Conservation (phyloP, 1,140 invertebrate species). For the Drosophila sucinea region DNA sequence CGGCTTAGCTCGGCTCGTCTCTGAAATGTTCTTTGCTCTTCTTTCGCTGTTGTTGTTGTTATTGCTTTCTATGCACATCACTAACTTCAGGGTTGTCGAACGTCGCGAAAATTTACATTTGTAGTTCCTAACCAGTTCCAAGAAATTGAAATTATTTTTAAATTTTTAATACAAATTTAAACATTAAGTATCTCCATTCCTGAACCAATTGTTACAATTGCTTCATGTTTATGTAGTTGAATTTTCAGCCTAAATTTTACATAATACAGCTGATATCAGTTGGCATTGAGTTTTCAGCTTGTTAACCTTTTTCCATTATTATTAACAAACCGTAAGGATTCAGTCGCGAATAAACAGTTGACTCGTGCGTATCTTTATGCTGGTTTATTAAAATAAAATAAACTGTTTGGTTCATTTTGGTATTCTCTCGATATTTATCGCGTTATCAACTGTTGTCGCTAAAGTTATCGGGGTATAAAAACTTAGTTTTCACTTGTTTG, state of each 20-base stretch:
- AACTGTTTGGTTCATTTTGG: not conserved
- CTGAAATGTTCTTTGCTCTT: constrained; percentile 4
- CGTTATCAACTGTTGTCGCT: not conserved
- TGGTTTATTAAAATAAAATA: not conserved
- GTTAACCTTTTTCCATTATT: too few species aligned
- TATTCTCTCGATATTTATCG: not conserved
- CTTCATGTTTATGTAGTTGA: too few species aligned
- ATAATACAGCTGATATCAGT: not conserved
- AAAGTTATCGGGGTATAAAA: not conserved
- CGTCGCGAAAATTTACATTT: not conserved
- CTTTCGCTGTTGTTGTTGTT: constrained; percentile 1
- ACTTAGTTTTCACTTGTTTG: not conserved
- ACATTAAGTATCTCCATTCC: too few species aligned
- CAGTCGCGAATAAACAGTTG: not conserved
- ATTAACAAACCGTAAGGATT: not conserved
- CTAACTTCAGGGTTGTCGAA: not conserved
- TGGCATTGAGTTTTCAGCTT: not conserved
- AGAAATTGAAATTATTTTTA: too few species aligned
- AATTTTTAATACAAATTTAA: too few species aligned
- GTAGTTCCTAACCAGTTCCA: not conserved
- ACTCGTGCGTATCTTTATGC: not conserved
- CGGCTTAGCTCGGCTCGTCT: constrained; percentile 1
- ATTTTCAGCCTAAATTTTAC: too few species aligned
- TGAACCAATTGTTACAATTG: too few species aligned
- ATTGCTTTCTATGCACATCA: not conserved